Conservation (phyloP, 1,140 invertebrate genomes). For the Drosophila gunungcola region DNA sequence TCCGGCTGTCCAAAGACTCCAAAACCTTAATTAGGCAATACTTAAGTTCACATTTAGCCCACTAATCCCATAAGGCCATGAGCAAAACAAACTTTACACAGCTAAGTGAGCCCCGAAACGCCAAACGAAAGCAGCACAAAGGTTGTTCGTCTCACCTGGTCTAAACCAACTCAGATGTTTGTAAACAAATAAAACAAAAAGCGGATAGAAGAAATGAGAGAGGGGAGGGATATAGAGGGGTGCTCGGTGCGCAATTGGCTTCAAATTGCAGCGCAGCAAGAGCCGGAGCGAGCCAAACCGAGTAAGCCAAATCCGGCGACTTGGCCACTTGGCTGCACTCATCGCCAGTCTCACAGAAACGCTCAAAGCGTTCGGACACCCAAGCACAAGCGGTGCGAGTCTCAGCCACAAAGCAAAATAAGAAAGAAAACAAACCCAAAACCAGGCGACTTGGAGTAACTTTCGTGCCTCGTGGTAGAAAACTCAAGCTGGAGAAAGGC, state of each 20-base stretch:
- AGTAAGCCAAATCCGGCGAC: conserved; percentile 27
- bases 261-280: conserved; percentile 24
- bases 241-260: conserved; percentile 42
- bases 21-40: conserved; percentile 47
- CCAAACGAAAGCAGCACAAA: conserved; percentile 36
- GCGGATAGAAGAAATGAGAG: not conserved
- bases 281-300: conserved; percentile 4
- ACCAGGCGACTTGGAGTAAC: conserved; percentile 40
- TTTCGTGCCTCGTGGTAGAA: conserved; percentile 51
- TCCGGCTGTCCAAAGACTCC: conserved; percentile 11
- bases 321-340: conserved; percentile 50
- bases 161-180: conserved; percentile 27
- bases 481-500: conserved; percentile 63
- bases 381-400: conserved; percentile 12
- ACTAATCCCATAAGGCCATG: conserved; percentile 52
- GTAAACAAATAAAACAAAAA: conserved; percentile 48
- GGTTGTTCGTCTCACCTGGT: conserved; percentile 47
- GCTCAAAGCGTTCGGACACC: conserved; percentile 71
- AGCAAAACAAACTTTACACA: conserved; percentile 61
- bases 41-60: conserved; percentile 39
- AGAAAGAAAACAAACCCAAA: conserved; percentile 31
- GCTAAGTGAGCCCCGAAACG: conserved; percentile 18
- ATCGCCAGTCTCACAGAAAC: conserved; percentile 70
- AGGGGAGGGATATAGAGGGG: conserved; percentile 5
- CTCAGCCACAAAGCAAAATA: conserved; percentile 8